phyloP scores from a whole-genome alignment of 1,140 invertebrate genomes.

The Trissolcus basalis region DNA sequence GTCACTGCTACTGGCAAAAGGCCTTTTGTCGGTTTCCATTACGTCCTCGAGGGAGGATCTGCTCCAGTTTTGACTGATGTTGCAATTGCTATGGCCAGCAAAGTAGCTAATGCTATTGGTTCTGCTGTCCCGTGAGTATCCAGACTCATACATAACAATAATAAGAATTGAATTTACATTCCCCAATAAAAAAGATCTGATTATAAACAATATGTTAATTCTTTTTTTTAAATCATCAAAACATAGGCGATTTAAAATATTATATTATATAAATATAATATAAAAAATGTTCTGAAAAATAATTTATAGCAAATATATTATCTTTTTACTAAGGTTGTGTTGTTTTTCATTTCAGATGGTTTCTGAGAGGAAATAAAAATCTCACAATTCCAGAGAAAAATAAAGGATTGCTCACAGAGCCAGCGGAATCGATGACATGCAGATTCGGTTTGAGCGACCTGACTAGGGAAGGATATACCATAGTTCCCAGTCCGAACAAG shows the following conservation, averaged over 20 bases:
- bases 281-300: neutral
- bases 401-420: constrained; percentile 74
- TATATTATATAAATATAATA: neutral
- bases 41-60: constrained; percentile 89
- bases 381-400: constrained; percentile 61
- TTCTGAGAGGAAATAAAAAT: constrained; percentile 73
- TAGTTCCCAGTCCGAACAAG: constrained; percentile 87
- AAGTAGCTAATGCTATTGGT: constrained; percentile 86
- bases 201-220: too few species aligned
- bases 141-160: neutral
- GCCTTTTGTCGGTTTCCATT: constrained; percentile 92
- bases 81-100: constrained; percentile 90
- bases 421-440: constrained; percentile 81
- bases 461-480: constrained; percentile 82
- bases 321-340: too few species aligned
- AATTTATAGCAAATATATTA: too few species aligned
- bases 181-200: neutral
- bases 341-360: constrained; percentile 71
- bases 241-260: neutral
- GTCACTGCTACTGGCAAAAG: constrained; percentile 87
- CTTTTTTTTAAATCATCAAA: too few species aligned
- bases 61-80: constrained; percentile 87
- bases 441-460: constrained; percentile 91
- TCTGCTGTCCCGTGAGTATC: constrained; percentile 85
- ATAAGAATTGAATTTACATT: too few species aligned